These are phyloP conservation scores for Drosophila borborema DNA, from an alignment of 2,888 invertebrate species.

Conservation along the genomic window DNA sequence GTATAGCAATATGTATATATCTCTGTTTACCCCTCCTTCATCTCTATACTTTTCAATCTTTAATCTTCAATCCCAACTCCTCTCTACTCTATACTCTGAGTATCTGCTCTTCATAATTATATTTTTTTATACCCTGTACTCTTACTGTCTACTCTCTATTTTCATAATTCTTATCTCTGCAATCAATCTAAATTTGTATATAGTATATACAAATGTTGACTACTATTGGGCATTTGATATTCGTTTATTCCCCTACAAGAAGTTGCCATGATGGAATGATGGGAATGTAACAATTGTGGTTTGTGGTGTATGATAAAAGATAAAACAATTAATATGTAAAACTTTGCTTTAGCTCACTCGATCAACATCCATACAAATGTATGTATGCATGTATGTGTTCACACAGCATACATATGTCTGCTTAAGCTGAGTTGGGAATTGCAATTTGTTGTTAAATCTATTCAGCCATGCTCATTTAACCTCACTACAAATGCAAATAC, in stretches of 20 bases:
- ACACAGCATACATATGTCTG: not conserved
- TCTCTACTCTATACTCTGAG: not conserved
- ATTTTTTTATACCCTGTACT: no score
- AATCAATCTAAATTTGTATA: not conserved
- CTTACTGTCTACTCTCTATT: not conserved
- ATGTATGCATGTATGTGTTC: constrained; percentile 3
- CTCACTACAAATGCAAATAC: constrained; percentile 47
- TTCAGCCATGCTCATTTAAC: constrained; percentile 61
- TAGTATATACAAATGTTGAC: not conserved
- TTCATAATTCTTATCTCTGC: not conserved
- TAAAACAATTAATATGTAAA: constrained; percentile 28
- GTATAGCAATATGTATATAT: no score
- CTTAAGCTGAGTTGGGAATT: constrained; percentile 26
- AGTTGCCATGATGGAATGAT: not conserved
- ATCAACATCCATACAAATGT: constrained; percentile 3
- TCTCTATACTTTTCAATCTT: not conserved
- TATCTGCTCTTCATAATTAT: no score
- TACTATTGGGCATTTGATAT: not conserved
- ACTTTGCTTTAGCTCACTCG: constrained; percentile 15
- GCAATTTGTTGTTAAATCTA: constrained; percentile 57
- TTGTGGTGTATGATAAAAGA: not conserved
- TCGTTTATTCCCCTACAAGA: not conserved
- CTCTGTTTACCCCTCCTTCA: not conserved
- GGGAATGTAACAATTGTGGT: constrained; percentile 10
- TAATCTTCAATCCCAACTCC: not conserved